phyloP scores from a whole-genome alignment of 2,113 vertebrate species.

The Ginglymostoma cirratum region DNA sequence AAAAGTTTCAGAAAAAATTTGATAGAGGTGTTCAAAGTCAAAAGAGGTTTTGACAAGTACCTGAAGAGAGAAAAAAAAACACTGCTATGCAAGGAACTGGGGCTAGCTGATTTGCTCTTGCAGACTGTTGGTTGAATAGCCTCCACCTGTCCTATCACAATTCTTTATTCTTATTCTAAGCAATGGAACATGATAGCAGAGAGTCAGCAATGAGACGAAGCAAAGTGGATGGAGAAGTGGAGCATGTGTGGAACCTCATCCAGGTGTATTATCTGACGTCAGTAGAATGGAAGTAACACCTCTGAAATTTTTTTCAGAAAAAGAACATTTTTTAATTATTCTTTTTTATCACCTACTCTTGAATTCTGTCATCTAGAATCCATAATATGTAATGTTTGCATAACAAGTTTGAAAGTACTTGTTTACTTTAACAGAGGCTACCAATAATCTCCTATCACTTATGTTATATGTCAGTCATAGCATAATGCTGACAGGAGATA shows the following conservation, averaged over 20 bases:
- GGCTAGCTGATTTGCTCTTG: too few species aligned
- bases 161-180: too few species aligned
- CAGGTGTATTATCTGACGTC: neutral
- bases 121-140: too few species aligned
- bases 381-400: neutral
- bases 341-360: neutral
- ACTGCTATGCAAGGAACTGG: too few species aligned
- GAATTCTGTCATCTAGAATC: neutral
- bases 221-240: neutral
- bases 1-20: too few species aligned
- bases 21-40: too few species aligned
- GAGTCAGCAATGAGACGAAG: neutral
- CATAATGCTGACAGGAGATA: too few species aligned
- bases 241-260: neutral
- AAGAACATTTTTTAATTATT: neutral
- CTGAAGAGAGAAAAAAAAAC: too few species aligned
- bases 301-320: neutral
- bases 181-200: neutral
- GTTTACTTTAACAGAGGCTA: neutral
- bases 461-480: too few species aligned
- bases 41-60: too few species aligned
- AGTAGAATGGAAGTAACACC: neutral
- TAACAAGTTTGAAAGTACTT: neutral
- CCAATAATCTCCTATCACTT: too few species aligned
- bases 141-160: too few species aligned